phyloP scores from a whole-genome alignment of 1,140 invertebrate species.

The Papilio machaon region DNA sequence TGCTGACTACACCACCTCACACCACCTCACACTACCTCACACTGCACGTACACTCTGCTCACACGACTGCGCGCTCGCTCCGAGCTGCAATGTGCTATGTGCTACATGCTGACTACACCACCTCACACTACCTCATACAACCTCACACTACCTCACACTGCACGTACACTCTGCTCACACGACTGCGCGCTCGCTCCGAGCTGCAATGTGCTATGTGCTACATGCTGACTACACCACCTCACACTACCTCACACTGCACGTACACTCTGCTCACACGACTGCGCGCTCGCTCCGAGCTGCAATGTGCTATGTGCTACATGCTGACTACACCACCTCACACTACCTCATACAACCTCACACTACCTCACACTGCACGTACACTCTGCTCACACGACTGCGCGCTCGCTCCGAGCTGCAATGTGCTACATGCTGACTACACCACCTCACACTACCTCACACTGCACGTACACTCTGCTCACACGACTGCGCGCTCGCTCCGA shows the following conservation, averaged over 20 bases:
- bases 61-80: conserved; percentile 39
- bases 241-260: conserved; percentile 40
- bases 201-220: conserved; percentile 44
- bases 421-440: conserved; percentile 46
- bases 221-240: conserved; percentile 49
- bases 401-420: conserved; percentile 42
- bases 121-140: conserved; percentile 43
- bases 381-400: conserved; percentile 40
- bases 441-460: conserved; percentile 40
- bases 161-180: conserved; percentile 32
- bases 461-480: too few relatives aligned
- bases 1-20: conserved; percentile 51
- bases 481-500: conserved; percentile 32
- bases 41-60: too few relatives aligned
- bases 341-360: conserved; percentile 40
- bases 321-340: conserved; percentile 52
- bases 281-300: conserved; percentile 42
- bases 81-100: conserved; percentile 43
- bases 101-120: conserved; percentile 47
- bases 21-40: conserved; percentile 40
- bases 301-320: conserved; percentile 39
- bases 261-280: conserved; percentile 41
- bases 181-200: conserved; percentile 34
- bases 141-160: conserved; percentile 20
- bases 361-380: background rate